phyloP scores from a whole-genome alignment of 2,113 vertebrate species.

The Plectropomus leopardus region DNA sequence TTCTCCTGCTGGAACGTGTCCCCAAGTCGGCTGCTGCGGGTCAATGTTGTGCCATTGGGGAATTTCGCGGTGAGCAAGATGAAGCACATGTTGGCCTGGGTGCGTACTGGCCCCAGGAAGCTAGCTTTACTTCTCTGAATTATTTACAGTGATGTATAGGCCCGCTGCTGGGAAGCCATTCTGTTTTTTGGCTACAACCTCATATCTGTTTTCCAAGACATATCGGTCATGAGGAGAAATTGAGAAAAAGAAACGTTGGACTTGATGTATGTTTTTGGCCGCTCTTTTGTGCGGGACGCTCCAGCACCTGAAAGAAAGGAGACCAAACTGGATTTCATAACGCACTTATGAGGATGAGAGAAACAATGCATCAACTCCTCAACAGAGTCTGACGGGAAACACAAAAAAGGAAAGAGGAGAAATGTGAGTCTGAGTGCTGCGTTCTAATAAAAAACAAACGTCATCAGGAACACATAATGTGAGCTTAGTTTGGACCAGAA shows the following conservation, averaged over 20 bases:
- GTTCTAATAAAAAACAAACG: too few relatives aligned
- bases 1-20: slow-evolving; percentile 61
- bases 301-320: slow-evolving; percentile 44
- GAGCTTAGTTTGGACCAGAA: too few relatives aligned
- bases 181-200: slow-evolving; percentile 74
- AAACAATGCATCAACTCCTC: slow-evolving; percentile 26
- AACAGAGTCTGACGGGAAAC: slow-evolving; percentile 16
- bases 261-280: slow-evolving; percentile 63
- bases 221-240: slow-evolving; percentile 69
- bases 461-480: too few relatives aligned
- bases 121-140: slow-evolving; percentile 76
- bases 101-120: slow-evolving; percentile 63
- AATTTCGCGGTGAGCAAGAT: slow-evolving; percentile 78
- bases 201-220: slow-evolving; percentile 75
- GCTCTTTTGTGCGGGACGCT: slow-evolving; percentile 31
- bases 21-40: slow-evolving; percentile 72
- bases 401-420: neutral
- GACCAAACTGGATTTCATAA: slow-evolving; percentile 39
- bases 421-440: neutral
- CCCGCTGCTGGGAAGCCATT: slow-evolving; percentile 72
- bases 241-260: slow-evolving; percentile 46
- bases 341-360: slow-evolving; percentile 48
- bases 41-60: slow-evolving; percentile 68
- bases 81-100: slow-evolving; percentile 77
- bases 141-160: slow-evolving; percentile 83